phyloP scores from a whole-genome alignment of 2,888 invertebrate genomes.

The Lasius fuliginosus region DNA sequence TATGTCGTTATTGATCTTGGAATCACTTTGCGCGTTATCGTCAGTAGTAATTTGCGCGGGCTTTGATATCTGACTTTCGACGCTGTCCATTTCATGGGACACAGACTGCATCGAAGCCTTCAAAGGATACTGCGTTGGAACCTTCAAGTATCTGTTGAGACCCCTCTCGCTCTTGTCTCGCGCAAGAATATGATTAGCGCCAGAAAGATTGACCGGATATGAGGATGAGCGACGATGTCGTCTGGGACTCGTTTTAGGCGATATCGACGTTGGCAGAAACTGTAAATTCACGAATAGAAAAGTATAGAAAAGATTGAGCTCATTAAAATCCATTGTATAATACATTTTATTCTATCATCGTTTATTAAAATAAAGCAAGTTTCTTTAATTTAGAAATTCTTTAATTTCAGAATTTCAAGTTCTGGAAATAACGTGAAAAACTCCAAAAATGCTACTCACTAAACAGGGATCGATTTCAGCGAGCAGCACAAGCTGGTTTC shows the following conservation, averaged over 20 bases:
- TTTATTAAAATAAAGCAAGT: background rate
- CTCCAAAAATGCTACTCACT: constrained; percentile 79
- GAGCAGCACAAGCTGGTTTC: constrained; percentile 88
- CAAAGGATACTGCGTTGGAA: background rate
- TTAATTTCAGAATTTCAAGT: background rate
- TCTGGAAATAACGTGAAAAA: background rate
- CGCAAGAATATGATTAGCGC: constrained; percentile 54
- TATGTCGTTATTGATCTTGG: constrained; percentile 56
- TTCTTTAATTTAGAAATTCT: background rate
- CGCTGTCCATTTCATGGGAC: background rate
- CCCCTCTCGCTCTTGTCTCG: constrained; percentile 55
- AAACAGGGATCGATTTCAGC: constrained; percentile 89
- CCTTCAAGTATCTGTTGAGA: constrained; percentile 30
- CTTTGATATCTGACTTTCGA: constrained; percentile 11
- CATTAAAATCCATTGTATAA: background rate
- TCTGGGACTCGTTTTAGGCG: constrained; percentile 81
- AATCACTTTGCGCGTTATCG: constrained; percentile 1
- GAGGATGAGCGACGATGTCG: constrained; percentile 84
- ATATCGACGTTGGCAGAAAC: constrained; percentile 82
- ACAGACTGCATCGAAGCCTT: background rate
- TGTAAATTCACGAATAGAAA: constrained; percentile 75
- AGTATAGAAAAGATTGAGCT: background rate
- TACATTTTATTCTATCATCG: background rate
- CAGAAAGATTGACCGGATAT: constrained; percentile 82
- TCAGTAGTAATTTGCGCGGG: constrained; percentile 10